These are phyloP conservation scores for Adrianichthys oophorus DNA, from an alignment of 2,797 vertebrate genomes.

Conservation along the genomic window DNA sequence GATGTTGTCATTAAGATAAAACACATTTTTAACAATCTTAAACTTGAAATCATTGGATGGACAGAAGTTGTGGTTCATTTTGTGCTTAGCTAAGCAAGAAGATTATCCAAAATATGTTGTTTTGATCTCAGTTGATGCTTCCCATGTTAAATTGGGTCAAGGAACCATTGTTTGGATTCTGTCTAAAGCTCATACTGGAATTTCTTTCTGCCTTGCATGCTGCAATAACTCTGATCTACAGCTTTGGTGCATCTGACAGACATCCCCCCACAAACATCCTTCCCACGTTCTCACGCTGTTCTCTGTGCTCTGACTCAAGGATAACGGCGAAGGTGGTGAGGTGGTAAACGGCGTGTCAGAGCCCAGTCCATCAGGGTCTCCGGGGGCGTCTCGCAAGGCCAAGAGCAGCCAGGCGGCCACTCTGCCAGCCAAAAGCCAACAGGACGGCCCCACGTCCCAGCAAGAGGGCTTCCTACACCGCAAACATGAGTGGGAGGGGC, in stretches of 20 bases:
- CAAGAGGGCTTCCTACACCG: constrained; percentile 91
- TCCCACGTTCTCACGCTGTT: constrained; percentile 12
- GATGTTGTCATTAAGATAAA: too few relatives aligned
- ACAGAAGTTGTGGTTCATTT: too few relatives aligned
- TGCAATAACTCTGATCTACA: constrained; percentile 32
- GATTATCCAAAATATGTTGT: too few relatives aligned
- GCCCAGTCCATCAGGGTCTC: constrained; percentile 88
- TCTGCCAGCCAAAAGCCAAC: constrained; percentile 84
- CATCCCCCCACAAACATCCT: not conserved
- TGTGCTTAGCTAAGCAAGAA: too few relatives aligned
- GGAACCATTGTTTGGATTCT: not conserved
- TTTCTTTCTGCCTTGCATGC: constrained; percentile 68
- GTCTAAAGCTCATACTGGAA: not conserved
- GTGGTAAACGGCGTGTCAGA: constrained; percentile 89
- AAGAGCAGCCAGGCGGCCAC: constrained; percentile 89
- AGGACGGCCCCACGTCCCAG: constrained; percentile 72
- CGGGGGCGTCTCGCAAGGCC: constrained; percentile 82
- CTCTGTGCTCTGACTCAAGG: constrained; percentile 65
- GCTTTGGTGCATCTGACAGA: constrained; percentile 24
- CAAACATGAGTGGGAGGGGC: constrained; percentile 95
- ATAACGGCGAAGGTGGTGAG: constrained; percentile 79
- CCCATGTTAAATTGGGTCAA: too few relatives aligned
- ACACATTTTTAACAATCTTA: too few relatives aligned
- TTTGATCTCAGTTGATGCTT: too few relatives aligned
- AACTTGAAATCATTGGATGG: too few relatives aligned